A percentile compares a stretch with the other conserved stretches of the same genome.
phyloP scores from a whole-genome alignment of 2,888 invertebrate species.

The Epinotia brunnichana region DNA sequence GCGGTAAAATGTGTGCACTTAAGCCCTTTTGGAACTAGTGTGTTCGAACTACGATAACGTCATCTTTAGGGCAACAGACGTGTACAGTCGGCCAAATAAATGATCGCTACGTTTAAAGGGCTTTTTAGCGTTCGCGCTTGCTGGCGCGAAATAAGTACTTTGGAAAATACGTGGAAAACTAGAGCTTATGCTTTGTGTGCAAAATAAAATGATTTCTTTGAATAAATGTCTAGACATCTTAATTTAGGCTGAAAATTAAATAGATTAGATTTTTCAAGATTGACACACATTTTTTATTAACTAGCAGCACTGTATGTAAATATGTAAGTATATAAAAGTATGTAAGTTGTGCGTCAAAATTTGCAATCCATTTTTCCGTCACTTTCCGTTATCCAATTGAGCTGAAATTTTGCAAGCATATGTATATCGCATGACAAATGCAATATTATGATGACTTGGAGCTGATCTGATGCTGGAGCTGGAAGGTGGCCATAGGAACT shows the following conservation, averaged over 20 bases:
- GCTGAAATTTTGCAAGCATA: no score
- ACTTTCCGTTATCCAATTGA: no score
- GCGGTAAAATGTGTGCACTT: neutral
- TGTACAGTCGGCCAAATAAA: constrained; percentile 23
- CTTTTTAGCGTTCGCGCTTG: constrained; percentile 4
- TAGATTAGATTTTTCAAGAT: no score
- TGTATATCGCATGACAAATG: no score
- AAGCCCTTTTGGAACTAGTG: neutral
- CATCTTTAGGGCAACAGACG: constrained; percentile 31
- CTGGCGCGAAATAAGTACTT: constrained; percentile 3
- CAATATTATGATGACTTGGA: no score
- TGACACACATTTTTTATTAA: no score
- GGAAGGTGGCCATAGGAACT: no score
- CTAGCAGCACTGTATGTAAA: no score
- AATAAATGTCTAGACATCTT: neutral
- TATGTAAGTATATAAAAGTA: no score
- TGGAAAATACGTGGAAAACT: neutral
- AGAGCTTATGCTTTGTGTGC: neutral
- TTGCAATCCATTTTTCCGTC: no score
- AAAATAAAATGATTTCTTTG: neutral
- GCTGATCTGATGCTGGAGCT: no score
- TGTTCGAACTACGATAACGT: constrained; percentile 28
- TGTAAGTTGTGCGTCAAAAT: no score
- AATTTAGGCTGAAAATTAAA: neutral
- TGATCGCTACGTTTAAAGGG: neutral